Evolutionary conservation across 1,140 invertebrate species (phyloP), one percentile per base, ranked within the genome.

Genomic region (Bombus superbus): DNA sequence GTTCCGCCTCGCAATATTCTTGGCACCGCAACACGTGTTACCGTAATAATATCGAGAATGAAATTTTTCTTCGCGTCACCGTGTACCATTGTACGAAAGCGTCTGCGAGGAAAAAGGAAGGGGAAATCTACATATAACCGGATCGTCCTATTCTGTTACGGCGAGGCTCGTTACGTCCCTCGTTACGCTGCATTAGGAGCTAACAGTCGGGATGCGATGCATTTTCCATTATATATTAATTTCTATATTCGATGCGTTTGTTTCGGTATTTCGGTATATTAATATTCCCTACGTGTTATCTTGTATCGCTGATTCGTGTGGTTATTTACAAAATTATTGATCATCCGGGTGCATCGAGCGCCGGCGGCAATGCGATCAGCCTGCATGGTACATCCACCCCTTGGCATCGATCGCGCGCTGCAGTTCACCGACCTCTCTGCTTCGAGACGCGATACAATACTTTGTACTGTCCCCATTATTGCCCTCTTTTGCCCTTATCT

Each of bases 321-420:
- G 13, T 25, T 53, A 44, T 69, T 40, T 72, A 57, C 79, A 28
- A 77, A 57, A 53, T 83, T 83, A 83, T 77, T 83, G 74, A 83
- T 83, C 10, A 59, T 25, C 15, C 25, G 53, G 71, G 32, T 77
- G 73, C 81, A 83, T 75, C 69, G 18, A 32, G 59, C 57, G 35
- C 35, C 11, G 40, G 40, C 57, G 35, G 22, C 74, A 44, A 83
- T 32, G 62, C 81, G 59, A 83, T 83, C 73, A 53, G 62, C 42
- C 64, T 75, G 64, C 72, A 25, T 22, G 62, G 86, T 89, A 47
- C 73, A 75, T 83, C 75, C 62, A 89, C 79, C 75, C 44, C 25
- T 86, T 83, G 28, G 79, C 38, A 89, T 89, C 79, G 88, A 86
- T 88, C 83, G 87, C 11, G 28, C n/a, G 57, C 44, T 35, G 44